Conservation (phyloP, 2,888 invertebrate genomes). For the Diplolepis rosae region DNA sequence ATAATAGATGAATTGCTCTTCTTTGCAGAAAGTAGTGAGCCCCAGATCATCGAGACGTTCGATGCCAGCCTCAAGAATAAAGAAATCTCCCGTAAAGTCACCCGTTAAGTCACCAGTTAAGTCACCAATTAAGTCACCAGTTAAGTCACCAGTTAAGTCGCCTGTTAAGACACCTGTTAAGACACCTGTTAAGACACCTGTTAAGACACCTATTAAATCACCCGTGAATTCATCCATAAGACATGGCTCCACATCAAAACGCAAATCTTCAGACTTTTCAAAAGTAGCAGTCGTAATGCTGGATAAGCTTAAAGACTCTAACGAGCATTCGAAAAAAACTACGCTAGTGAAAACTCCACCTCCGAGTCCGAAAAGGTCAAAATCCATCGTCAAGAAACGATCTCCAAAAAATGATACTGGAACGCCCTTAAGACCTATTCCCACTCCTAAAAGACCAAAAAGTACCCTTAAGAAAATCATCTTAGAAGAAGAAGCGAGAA, state of each 20-base stretch:
- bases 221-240: too few relatives aligned
- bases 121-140: too few relatives aligned
- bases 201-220: too few relatives aligned
- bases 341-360: constrained; percentile 40
- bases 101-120: too few relatives aligned
- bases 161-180: too few relatives aligned
- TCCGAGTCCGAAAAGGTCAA: constrained; percentile 42
- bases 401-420: constrained; percentile 36
- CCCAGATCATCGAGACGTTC: not conserved
- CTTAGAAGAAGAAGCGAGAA: not conserved
- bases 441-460: constrained; percentile 13
- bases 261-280: not conserved
- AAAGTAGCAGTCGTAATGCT: constrained; percentile 12
- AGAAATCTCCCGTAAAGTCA: constrained; percentile 15
- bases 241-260: constrained; percentile 38
- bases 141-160: too few relatives aligned
- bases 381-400: constrained; percentile 42
- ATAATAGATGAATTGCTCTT: too few relatives aligned
- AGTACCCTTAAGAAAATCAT: not conserved
- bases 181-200: too few relatives aligned
- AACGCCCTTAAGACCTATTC: constrained; percentile 41
- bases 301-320: constrained; percentile 26
- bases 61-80: not conserved
- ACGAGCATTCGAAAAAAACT: not conserved
- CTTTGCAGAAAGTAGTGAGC: not conserved